These are phyloP conservation scores for Eupithecia subfuscata DNA, from an alignment of 2,888 invertebrate genomes.

Conservation along the genomic window DNA sequence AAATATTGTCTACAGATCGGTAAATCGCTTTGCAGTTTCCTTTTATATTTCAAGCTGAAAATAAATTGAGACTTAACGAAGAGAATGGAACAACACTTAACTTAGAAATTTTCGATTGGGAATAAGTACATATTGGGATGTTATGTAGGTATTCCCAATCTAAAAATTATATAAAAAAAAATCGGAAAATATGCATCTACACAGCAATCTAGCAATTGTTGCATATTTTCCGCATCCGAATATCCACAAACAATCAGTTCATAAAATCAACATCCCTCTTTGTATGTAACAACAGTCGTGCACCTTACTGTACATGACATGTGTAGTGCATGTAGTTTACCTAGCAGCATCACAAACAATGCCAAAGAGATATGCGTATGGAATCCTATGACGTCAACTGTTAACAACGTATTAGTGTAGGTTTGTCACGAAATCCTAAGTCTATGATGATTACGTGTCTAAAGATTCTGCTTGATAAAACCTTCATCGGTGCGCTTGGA, in stretches of 20 bases:
- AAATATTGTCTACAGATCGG: neutral
- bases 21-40: neutral
- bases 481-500: neutral
- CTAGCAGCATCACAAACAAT: constrained; percentile 7
- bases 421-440: constrained; percentile 33
- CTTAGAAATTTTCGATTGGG: no score
- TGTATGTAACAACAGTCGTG: neutral
- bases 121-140: no score
- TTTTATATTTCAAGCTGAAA: neutral
- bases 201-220: neutral
- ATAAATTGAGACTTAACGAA: neutral
- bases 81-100: neutral
- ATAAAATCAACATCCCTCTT: neutral
- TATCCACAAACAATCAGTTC: neutral
- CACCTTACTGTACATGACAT: neutral
- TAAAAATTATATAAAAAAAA: no score
- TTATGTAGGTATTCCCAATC: no score
- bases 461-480: neutral
- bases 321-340: no score
- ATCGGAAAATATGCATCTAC: neutral
- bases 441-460: constrained; percentile 13
- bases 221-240: neutral
- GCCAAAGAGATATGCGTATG: constrained; percentile 12
- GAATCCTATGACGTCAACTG: constrained; percentile 31
- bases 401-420: neutral